A percentile compares a stretch with the other conserved stretches of the same genome.
These are phyloP conservation scores for Sapajus apella DNA, from an alignment of 2,113 vertebrate species.

Conservation along the genomic window DNA sequence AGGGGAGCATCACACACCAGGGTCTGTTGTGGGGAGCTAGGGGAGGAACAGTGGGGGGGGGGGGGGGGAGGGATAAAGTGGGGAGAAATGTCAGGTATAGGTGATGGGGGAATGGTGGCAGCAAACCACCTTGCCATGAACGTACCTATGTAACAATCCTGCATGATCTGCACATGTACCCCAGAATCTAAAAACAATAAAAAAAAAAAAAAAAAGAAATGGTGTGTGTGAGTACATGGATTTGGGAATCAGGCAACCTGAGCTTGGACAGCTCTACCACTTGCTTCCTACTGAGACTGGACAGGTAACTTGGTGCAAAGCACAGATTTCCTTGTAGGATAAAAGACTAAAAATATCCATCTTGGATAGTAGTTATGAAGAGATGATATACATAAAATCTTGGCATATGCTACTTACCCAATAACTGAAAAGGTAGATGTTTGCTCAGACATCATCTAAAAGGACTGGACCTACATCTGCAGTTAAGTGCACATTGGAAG, in stretches of 20 bases:
- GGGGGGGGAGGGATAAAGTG: too few relatives aligned
- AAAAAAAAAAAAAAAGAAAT: not conserved
- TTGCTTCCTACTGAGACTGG: not conserved
- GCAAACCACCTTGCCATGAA: too few relatives aligned
- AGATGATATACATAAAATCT: not conserved
- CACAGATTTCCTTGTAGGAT: not conserved
- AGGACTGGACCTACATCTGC: not conserved
- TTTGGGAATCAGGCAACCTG: not conserved
- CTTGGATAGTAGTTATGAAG: not conserved
- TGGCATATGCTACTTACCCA: not conserved
- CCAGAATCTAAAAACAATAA: too few relatives aligned
- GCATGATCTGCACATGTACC: too few relatives aligned
- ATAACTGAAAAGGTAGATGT: not conserved
- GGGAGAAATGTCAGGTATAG: too few relatives aligned
- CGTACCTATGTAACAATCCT: too few relatives aligned
- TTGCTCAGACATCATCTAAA: not conserved
- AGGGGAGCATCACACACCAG: too few relatives aligned
- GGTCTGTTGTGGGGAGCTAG: too few relatives aligned
- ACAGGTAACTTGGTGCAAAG: not conserved
- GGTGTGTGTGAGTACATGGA: fast-evolving
- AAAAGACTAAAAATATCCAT: not conserved
- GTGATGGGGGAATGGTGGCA: too few relatives aligned
- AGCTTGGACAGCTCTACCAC: not conserved
- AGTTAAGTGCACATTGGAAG: not conserved
- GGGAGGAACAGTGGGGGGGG: too few relatives aligned